These are phyloP conservation scores for Leptogaster cylindrica DNA, from an alignment of 2,888 invertebrate genomes.

Conservation along the genomic window DNA sequence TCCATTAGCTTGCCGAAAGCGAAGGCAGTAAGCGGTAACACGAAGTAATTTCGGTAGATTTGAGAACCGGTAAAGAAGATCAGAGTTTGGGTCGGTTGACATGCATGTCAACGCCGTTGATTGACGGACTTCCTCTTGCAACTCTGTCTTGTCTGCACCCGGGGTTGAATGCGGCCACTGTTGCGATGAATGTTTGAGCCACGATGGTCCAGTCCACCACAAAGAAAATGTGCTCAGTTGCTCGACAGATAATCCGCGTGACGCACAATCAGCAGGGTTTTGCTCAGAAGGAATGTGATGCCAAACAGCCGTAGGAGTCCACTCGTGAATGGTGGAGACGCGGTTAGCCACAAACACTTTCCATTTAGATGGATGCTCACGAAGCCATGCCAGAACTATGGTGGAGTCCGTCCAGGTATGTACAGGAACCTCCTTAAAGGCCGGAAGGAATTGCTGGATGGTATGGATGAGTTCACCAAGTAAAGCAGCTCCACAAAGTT, in stretches of 20 bases:
- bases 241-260: constrained; percentile 46
- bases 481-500: background rate
- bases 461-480: too few species aligned
- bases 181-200: background rate
- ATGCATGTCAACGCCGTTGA: too few species aligned
- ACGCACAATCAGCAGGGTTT: constrained; percentile 48
- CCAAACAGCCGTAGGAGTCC: background rate
- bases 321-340: background rate
- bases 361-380: background rate
- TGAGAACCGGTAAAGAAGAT: too few species aligned
- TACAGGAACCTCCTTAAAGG: too few species aligned
- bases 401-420: background rate
- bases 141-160: too few species aligned
- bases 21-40: too few species aligned
- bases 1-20: too few species aligned
- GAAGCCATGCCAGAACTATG: background rate
- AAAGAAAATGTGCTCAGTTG: constrained; percentile 34
- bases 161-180: too few species aligned
- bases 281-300: background rate
- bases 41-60: too few species aligned
- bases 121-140: too few species aligned
- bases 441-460: too few species aligned
- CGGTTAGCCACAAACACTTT: background rate
- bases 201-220: constrained; percentile 49
- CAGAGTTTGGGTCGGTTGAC: too few species aligned